A percentile compares a stretch with the other conserved stretches of the same genome.
Conservation (phyloP, 2,113 vertebrate species). For the Chamaetylas fuelleborni region DNA sequence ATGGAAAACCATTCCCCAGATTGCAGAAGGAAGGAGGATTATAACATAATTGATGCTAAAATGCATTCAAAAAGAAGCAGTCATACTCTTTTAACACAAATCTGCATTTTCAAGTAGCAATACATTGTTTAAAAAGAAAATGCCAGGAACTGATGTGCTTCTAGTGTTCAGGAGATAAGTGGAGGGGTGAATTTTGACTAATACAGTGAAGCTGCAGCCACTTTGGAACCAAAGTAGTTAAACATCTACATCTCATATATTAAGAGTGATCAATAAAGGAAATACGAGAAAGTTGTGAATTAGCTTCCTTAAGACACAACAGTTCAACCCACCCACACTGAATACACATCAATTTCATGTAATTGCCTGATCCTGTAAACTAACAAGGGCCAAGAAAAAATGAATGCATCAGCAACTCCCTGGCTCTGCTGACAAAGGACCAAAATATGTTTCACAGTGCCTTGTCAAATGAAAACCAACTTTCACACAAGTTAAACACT, state of each 20-base stretch:
- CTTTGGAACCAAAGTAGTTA: constrained; percentile 52
- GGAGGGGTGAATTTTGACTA: constrained; percentile 5
- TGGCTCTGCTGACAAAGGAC: constrained; percentile 6
- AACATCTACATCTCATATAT: constrained; percentile 42
- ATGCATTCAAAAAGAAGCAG: not conserved
- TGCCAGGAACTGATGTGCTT: not conserved
- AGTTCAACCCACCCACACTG: constrained; percentile 37
- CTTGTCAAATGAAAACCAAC: constrained; percentile 18
- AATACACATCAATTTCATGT: constrained; percentile 63
- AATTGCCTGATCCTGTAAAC: constrained; percentile 57
- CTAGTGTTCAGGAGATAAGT: not conserved
- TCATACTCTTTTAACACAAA: not conserved
- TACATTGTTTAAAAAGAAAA: not conserved
- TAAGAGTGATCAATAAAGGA: constrained; percentile 64
- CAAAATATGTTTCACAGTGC: not conserved
- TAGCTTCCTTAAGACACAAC: constrained; percentile 45
- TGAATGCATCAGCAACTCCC: constrained; percentile 34
- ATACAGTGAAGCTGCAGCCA: not conserved
- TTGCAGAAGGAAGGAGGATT: not conserved
- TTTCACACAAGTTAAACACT: constrained; percentile 22
- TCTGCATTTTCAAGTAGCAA: not conserved
- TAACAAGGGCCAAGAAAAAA: constrained; percentile 65
- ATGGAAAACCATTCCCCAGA: not conserved
- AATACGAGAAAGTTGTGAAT: constrained; percentile 64
- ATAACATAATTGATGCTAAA: not conserved